Evolutionary conservation across 2,888 invertebrate species (phyloP).

Genomic region (Gymnoscelis rufifasciata): DNA sequence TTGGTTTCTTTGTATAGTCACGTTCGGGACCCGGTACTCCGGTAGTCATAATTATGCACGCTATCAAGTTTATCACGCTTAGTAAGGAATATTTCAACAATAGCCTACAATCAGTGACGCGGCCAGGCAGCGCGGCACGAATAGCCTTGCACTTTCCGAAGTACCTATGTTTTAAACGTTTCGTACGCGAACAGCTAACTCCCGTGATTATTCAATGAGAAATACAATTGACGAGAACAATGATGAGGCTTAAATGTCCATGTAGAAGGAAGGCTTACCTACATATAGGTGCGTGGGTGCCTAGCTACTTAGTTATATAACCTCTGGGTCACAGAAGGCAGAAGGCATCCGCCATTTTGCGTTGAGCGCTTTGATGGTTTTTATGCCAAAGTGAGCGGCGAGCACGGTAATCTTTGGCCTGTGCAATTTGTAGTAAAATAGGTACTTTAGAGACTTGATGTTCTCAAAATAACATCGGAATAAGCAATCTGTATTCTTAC

Average conservation of each 20-base stretch:
- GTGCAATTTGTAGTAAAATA: slow-evolving; percentile 38
- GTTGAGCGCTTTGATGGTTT: slow-evolving; percentile 59
- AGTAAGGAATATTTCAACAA: slow-evolving; percentile 23
- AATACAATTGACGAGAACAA: slow-evolving; percentile 60
- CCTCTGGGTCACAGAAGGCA: slow-evolving; percentile 39
- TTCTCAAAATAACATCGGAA: slow-evolving; percentile 33
- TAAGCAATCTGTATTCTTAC: slow-evolving; percentile 21
- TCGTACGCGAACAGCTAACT: slow-evolving; percentile 40
- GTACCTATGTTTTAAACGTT: slow-evolving; percentile 44
- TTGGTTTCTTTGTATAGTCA: slow-evolving; percentile 27
- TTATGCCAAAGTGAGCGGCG: slow-evolving; percentile 60
- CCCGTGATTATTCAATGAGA: slow-evolving; percentile 57
- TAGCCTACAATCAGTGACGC: slow-evolving; percentile 29
- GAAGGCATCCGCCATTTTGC: slow-evolving; percentile 65
- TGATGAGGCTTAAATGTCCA: slow-evolving; percentile 47
- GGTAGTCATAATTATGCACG: slow-evolving; percentile 18
- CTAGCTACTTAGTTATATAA: slow-evolving; percentile 53
- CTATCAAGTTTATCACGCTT: slow-evolving; percentile 17
- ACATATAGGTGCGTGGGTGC: slow-evolving; percentile 30
- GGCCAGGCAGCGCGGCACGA: slow-evolving; percentile 21
- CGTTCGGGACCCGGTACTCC: slow-evolving; percentile 17
- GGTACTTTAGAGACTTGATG: slow-evolving; percentile 24
- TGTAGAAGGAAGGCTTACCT: slow-evolving; percentile 39
- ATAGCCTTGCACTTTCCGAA: slow-evolving; percentile 54
- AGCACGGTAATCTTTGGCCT: slow-evolving; percentile 40